These are phyloP conservation scores for Synchiropus splendidus DNA, from an alignment of 2,113 vertebrate genomes.

Conservation along the genomic window DNA sequence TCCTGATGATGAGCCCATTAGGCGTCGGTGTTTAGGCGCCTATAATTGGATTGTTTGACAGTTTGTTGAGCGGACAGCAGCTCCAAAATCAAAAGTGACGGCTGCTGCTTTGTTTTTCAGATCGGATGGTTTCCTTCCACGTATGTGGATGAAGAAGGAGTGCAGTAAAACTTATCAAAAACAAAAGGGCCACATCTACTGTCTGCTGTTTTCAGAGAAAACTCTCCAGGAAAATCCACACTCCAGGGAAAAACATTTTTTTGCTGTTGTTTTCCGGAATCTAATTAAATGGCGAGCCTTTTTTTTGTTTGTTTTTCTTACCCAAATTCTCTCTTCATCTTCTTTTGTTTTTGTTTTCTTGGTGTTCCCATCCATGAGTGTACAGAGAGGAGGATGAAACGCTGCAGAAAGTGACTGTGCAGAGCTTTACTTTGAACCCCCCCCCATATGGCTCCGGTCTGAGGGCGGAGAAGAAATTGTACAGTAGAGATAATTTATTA, in stretches of 20 bases:
- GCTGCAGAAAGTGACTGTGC: conserved; percentile 23
- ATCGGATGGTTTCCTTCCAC: conserved; percentile 98
- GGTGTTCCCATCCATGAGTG: conserved; percentile 44
- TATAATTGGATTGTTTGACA: background rate
- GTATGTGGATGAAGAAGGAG: conserved; percentile 90
- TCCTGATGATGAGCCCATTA: no score
- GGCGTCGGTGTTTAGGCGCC: no score
- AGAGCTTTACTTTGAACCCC: conserved; percentile 39
- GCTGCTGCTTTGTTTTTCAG: conserved; percentile 51
- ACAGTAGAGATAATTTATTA: conserved; percentile 79
- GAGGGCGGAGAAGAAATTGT: conserved; percentile 59
- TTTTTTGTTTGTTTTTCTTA: conserved; percentile 7
- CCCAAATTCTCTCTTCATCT: conserved; percentile 48
- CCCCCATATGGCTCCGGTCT: conserved; percentile 41
- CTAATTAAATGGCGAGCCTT: conserved; percentile 19
- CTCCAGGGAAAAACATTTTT: background rate
- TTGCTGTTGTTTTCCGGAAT: conserved; percentile 48
- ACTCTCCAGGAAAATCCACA: conserved; percentile 47
- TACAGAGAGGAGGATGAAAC: conserved; percentile 27
- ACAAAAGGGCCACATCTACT: conserved; percentile 38
- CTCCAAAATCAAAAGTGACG: conserved; percentile 7
- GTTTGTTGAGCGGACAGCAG: no score
- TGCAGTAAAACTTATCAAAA: conserved; percentile 62
- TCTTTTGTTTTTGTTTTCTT: conserved; percentile 15
- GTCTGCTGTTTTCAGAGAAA: conserved; percentile 51